Evolutionary conservation across 64 coral and sea anemone species (phyloP), one percentile per base, ranked within the genome.

Genomic region (Actinia equina): DNA sequence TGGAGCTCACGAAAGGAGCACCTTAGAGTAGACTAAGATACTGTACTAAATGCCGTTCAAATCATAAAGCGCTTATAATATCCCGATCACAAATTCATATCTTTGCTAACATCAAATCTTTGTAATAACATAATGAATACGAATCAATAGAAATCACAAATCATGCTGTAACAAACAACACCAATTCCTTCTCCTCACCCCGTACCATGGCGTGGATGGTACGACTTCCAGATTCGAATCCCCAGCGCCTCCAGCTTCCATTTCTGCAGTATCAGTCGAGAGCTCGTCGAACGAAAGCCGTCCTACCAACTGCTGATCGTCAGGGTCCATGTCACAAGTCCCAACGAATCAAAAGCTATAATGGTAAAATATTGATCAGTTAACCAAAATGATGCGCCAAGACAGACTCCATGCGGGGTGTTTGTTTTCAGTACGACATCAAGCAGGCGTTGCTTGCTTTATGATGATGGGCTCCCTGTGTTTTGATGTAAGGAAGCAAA

Each of bases 231-330:
- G 17, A 23, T 27, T 45, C 14, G 45, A 51, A 18, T 25, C 37
- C 53, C 37, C 80, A 6, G 18, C 14, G 9, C 25, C 55, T 82
- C 30, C 80, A 18, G 6, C 53, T 51, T 82, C 80, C 80, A 82
- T 82, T 16, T 51, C 80, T 82, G 19, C 19, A 30, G 44, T 27
- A 19, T 57, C 80, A 82, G 22, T 51, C 44, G 45, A 44, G 20
- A 52, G 45, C 19, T 51, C 59, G 55, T 85, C 83, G 62, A 85
- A 85, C 55, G 30, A 17, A 44, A 85, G 83, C 52, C 59, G 13
- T 85, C 83, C 83, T 18, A 85, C 83, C 9, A 85, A 63, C 83
- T 85, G 83, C 56, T 85, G 83, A 60, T 85, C 59, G 41, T 85
- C 83, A 60, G 51, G 59, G 4, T 85, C 83, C 83, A 85, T 85